A percentile compares a stretch with the other conserved stretches of the same genome.
Evolutionary conservation across 2,113 vertebrate species (phyloP).

Genomic region (Paracyprichromis sp.): DNA sequence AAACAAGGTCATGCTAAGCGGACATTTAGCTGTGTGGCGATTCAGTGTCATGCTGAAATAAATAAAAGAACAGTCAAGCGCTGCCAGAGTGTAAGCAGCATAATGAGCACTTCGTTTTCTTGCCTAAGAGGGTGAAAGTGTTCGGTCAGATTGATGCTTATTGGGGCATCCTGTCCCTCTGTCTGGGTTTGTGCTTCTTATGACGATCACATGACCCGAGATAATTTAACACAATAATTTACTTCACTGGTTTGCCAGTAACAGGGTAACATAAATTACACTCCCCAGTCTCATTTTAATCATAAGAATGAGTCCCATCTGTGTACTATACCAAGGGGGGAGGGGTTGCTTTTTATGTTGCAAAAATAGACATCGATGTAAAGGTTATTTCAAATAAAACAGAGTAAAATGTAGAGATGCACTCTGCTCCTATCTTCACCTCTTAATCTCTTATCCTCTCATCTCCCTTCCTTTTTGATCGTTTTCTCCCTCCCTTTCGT

Average conservation of each 20-base stretch:
- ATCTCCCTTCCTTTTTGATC: conserved; percentile 27
- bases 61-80: background rate
- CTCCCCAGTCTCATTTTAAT: conserved; percentile 19
- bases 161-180: conserved; percentile 45
- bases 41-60: background rate
- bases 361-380: background rate
- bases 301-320: conserved; percentile 38
- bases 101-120: conserved; percentile 49
- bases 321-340: background rate
- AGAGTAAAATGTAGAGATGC: conserved; percentile 5
- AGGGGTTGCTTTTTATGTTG: background rate
- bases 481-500: background rate
- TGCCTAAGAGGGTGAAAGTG: conserved; percentile 31
- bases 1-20: background rate
- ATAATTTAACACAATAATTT: conserved; percentile 39
- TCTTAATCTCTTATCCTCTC: conserved; percentile 52
- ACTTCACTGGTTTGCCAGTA: background rate
- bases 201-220: conserved; percentile 7
- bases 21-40: background rate
- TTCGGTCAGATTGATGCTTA: conserved; percentile 41
- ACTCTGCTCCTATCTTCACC: background rate
- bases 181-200: background rate
- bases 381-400: conserved; percentile 8
- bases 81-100: conserved; percentile 1
- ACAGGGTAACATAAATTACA: background rate